A percentile compares a stretch with the other conserved stretches of the same genome.
phyloP scores from a whole-genome alignment of 2,888 invertebrate species.

The Craniophora ligustri region DNA sequence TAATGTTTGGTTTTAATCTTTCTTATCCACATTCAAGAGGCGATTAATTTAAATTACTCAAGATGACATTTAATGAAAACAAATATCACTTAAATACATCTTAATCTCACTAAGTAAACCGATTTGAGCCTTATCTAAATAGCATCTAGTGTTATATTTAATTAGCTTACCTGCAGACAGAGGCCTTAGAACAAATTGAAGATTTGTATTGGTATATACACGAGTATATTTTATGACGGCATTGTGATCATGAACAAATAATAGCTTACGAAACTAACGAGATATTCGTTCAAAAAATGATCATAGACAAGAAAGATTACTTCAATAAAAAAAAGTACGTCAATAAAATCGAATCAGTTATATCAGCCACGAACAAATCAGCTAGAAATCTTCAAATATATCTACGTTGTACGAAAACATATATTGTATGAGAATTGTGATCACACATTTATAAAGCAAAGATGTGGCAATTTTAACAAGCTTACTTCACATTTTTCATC shows the following conservation, averaged over 20 bases:
- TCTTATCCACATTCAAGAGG: constrained; percentile 13
- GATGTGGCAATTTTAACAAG: constrained; percentile 3
- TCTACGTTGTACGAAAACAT: constrained; percentile 23
- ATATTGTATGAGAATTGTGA: constrained; percentile 17
- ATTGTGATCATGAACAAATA: not conserved
- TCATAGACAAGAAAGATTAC: constrained; percentile 2
- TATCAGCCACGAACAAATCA: constrained; percentile 18
- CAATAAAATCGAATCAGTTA: constrained; percentile 35
- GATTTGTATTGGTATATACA: not conserved
- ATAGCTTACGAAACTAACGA: not conserved
- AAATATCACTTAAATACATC: constrained; percentile 8
- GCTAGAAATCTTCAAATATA: constrained; percentile 26
- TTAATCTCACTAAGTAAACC: not conserved
- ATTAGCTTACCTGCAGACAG: not conserved
- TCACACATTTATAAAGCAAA: constrained; percentile 13
- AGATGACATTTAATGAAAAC: constrained; percentile 12
- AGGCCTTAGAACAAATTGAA: not conserved
- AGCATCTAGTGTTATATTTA: not conserved
- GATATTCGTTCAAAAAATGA: too few relatives aligned
- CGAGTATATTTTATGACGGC: not conserved
- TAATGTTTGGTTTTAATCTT: constrained; percentile 35
- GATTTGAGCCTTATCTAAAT: not conserved
- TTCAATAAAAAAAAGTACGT: constrained; percentile 18
- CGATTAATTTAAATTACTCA: constrained; percentile 30
- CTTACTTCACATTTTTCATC: too few relatives aligned